phyloP scores from a whole-genome alignment of 2,888 invertebrate species.

The Argyresthia goedartella region DNA sequence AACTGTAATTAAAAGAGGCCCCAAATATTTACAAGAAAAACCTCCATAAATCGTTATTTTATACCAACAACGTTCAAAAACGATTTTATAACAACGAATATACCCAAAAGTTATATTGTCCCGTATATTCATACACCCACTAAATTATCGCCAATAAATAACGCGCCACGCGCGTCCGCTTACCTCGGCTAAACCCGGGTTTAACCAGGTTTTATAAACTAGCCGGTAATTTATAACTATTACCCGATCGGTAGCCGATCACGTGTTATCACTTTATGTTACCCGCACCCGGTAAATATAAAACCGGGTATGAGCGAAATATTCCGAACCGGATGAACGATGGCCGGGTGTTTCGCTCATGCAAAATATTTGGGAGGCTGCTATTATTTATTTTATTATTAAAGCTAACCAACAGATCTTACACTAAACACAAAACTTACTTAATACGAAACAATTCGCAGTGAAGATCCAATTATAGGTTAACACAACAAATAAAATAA shows the following conservation, averaged over 20 bases:
- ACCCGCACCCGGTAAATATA: constrained; percentile 64
- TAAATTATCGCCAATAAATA: constrained; percentile 68
- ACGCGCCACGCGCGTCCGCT: constrained; percentile 65
- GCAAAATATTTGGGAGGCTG: background rate
- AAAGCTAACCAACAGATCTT: no score
- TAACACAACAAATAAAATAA: no score
- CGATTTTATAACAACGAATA: no score
- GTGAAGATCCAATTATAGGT: no score
- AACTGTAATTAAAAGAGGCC: no score
- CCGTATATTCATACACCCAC: constrained; percentile 35
- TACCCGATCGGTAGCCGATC: constrained; percentile 65
- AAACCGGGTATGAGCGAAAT: constrained; percentile 11
- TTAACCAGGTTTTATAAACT: constrained; percentile 72
- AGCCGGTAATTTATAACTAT: constrained; percentile 70
- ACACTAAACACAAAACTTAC: no score
- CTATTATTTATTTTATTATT: background rate
- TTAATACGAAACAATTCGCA: no score
- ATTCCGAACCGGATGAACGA: background rate
- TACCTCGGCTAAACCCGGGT: constrained; percentile 71
- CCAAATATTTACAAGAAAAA: no score
- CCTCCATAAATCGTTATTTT: no score
- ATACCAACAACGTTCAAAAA: no score
- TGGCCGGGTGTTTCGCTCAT: background rate
- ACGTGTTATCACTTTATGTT: constrained; percentile 70
- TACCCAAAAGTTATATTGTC: constrained; percentile 11